phyloP scores from a whole-genome alignment of 64 coral and sea anemone genomes.

The Montipora cactus region DNA sequence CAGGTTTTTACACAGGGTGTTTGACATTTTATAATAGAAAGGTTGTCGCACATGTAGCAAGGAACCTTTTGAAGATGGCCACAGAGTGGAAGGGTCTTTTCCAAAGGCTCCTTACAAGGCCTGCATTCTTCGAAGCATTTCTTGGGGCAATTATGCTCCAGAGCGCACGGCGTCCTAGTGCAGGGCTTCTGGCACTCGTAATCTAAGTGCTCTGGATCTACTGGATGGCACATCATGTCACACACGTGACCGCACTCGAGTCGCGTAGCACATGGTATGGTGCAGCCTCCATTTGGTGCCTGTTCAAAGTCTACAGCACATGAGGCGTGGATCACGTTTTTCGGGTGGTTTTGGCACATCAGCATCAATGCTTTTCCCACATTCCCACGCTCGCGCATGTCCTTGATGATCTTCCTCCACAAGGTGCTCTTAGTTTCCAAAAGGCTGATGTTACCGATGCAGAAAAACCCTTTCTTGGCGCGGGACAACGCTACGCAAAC shows the following conservation, averaged over 20 bases:
- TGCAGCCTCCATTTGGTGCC: conserved; percentile 59
- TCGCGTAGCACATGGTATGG: conserved; percentile 19
- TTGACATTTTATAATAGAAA: too few relatives aligned
- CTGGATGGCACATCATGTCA: conserved; percentile 57
- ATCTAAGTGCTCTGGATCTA: conserved; percentile 40
- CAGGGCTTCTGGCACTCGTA: conserved; percentile 43
- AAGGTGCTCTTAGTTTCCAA: conserved; percentile 30
- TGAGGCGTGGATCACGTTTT: conserved; percentile 41
- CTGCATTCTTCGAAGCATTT: too few relatives aligned
- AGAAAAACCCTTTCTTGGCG: too few relatives aligned
- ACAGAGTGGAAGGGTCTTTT: too few relatives aligned
- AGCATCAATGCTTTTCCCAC: conserved; percentile 18
- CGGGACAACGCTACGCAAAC: neutral
- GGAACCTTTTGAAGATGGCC: too few relatives aligned
- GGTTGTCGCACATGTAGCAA: too few relatives aligned
- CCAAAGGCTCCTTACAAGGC: too few relatives aligned
- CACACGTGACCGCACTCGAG: conserved; percentile 65
- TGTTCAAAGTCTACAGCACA: conserved; percentile 31
- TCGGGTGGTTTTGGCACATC: conserved; percentile 41
- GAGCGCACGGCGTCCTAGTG: too few relatives aligned
- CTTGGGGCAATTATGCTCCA: too few relatives aligned
- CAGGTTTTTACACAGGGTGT: neutral
- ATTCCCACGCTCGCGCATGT: conserved; percentile 47
- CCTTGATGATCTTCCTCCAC: conserved; percentile 60
- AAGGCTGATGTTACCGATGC: neutral